Evolutionary conservation across 2,888 invertebrate species (phyloP).

Genomic region (Pachymerium ferrugineum): DNA sequence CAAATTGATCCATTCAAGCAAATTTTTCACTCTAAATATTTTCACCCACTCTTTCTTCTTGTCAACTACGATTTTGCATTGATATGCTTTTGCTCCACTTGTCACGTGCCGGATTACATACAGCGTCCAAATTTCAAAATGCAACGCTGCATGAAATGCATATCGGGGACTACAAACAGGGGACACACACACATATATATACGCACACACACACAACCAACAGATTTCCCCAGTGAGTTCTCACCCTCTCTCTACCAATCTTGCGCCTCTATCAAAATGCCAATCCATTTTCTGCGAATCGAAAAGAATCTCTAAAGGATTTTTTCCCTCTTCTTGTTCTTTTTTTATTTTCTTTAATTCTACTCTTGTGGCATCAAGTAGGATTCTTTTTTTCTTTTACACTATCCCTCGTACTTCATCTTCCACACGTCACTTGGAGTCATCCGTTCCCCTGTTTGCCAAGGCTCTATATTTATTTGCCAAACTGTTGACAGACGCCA

Average conservation of each 20-base stretch:
- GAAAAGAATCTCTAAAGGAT: neutral
- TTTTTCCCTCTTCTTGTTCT: neutral
- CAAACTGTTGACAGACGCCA: neutral
- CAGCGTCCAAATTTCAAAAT: constrained; percentile 28
- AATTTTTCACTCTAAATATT: neutral
- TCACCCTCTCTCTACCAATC: neutral
- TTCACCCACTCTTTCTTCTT: neutral
- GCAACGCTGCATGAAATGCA: constrained; percentile 31
- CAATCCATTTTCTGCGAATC: constrained; percentile 3
- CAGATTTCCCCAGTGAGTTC: constrained; percentile 10
- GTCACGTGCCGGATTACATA: constrained; percentile 5
- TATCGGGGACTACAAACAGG: constrained; percentile 27
- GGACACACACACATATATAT: no score
- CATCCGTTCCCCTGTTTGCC: neutral
- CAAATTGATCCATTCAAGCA: neutral
- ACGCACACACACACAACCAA: constrained; percentile 18
- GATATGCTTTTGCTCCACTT: constrained; percentile 16
- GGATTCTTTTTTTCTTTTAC: neutral
- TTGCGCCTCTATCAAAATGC: constrained; percentile 10
- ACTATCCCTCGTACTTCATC: neutral
- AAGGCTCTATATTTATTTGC: neutral
- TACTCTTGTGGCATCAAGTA: neutral
- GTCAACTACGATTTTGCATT: constrained; percentile 7
- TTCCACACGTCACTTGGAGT: neutral
- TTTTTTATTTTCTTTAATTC: neutral